Percentiles rank a stretch among this genome's conserved stretches.
These are phyloP conservation scores for Elysia chlorotica DNA, from an alignment of 1,140 invertebrate genomes.

Conservation along the genomic window DNA sequence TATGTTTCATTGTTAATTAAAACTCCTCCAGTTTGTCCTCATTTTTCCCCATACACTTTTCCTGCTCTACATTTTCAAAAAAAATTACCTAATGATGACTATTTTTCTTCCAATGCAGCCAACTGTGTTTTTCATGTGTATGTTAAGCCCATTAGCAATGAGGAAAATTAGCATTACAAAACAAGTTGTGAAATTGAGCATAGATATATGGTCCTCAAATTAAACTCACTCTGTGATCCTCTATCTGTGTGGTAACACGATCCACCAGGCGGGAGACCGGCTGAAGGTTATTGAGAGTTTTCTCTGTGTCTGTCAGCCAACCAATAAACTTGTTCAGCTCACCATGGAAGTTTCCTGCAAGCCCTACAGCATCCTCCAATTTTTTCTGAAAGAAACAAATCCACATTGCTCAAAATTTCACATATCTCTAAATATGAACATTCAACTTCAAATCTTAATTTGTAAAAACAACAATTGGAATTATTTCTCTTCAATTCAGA, in stretches of 20 bases:
- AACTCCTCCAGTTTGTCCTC: no score
- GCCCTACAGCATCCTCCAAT: slow-evolving; percentile 93
- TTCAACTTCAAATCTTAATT: no score
- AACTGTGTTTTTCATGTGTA: background rate
- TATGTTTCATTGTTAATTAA: no score
- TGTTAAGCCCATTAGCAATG: background rate
- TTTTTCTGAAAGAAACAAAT: slow-evolving; percentile 72
- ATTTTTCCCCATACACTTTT: no score
- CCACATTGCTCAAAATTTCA: background rate
- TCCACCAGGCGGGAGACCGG: slow-evolving; percentile 94
- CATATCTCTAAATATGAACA: background rate
- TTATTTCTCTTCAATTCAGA: no score
- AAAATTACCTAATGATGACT: no score
- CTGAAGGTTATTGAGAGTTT: slow-evolving; percentile 84
- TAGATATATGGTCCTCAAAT: no score
- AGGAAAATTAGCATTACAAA: background rate
- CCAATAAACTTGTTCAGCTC: slow-evolving; percentile 87
- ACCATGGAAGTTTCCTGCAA: slow-evolving; percentile 84
- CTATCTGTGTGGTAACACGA: slow-evolving; percentile 88
- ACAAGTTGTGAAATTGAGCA: no score
- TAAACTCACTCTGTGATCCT: slow-evolving; percentile 88
- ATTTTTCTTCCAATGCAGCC: no score
- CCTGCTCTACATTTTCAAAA: no score
- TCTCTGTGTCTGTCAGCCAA: slow-evolving; percentile 94
- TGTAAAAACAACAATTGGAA: no score